These are phyloP conservation scores for Lithobates sylvaticus DNA, from an alignment of 2,797 vertebrate genomes.

Conservation along the genomic window DNA sequence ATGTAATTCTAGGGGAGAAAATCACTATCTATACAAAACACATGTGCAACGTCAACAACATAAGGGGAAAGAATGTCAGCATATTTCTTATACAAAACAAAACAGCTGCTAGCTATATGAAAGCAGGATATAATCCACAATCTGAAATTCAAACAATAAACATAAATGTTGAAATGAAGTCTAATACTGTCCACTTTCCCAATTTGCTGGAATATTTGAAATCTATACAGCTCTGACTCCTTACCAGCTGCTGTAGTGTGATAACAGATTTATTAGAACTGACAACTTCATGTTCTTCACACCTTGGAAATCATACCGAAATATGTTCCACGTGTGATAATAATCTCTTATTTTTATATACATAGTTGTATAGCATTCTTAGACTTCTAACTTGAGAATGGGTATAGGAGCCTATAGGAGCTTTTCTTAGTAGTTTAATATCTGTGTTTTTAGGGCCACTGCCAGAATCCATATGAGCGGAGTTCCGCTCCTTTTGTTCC, in stretches of 20 bases:
- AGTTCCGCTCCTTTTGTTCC: not conserved
- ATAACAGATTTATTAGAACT: conserved; percentile 76
- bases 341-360: not conserved
- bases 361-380: not conserved
- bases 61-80: not conserved
- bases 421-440: not conserved
- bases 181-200: conserved; percentile 3
- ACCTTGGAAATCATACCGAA: conserved; percentile 69
- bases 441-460: not conserved
- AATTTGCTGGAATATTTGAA: conserved; percentile 1
- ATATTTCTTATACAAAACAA: not conserved
- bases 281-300: conserved; percentile 71
- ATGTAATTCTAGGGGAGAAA: not conserved
- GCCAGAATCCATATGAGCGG: not conserved
- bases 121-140: not conserved
- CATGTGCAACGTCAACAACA: not conserved
- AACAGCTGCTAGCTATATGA: not conserved
- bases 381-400: not conserved
- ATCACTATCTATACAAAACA: not conserved
- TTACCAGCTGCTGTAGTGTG: conserved; percentile 72
- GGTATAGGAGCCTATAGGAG: not conserved
- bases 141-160: not conserved
- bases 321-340: conserved; percentile 64
- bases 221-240: conserved; percentile 69
- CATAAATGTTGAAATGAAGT: not conserved